These are phyloP conservation scores for Pteropus alecto DNA, from an alignment of 2,113 vertebrate species.

Conservation along the genomic window DNA sequence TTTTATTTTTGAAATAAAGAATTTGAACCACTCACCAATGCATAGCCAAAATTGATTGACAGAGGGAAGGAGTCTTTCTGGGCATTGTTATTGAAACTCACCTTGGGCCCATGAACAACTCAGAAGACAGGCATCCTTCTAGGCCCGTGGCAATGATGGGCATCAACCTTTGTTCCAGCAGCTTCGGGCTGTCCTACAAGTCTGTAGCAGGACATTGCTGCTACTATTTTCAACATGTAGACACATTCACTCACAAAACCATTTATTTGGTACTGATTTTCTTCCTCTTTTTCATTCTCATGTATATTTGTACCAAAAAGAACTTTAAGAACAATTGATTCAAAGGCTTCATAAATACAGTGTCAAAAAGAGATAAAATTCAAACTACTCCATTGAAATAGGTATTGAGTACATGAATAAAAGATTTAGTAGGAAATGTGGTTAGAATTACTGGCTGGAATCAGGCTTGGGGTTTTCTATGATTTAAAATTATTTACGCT, in stretches of 20 bases:
- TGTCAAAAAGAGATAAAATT: conserved; percentile 29
- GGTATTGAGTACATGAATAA: not conserved
- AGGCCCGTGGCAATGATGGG: fast-evolving
- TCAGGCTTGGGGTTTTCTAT: not conserved
- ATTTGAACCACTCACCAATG: fast-evolving
- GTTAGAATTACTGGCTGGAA: not conserved
- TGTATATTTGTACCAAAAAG: not conserved
- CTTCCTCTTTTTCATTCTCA: not conserved
- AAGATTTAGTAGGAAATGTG: not conserved
- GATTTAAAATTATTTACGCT: not conserved
- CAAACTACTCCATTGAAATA: not conserved
- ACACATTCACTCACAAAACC: not conserved
- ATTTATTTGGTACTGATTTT: not conserved
- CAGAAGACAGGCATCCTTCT: not conserved
- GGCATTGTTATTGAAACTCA: not conserved
- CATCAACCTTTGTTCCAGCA: not conserved
- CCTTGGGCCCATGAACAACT: not conserved
- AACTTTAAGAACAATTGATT: not conserved
- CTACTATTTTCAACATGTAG: not conserved
- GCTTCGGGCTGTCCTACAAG: fast-evolving
- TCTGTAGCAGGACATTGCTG: not conserved
- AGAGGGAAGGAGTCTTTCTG: not conserved
- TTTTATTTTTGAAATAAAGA: not conserved
- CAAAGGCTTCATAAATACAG: not conserved
- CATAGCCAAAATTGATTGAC: not conserved